Base-by-base conservation (phyloP, 64 coral and sea anemone genomes). In the Actinia tenebrosa region DNA sequence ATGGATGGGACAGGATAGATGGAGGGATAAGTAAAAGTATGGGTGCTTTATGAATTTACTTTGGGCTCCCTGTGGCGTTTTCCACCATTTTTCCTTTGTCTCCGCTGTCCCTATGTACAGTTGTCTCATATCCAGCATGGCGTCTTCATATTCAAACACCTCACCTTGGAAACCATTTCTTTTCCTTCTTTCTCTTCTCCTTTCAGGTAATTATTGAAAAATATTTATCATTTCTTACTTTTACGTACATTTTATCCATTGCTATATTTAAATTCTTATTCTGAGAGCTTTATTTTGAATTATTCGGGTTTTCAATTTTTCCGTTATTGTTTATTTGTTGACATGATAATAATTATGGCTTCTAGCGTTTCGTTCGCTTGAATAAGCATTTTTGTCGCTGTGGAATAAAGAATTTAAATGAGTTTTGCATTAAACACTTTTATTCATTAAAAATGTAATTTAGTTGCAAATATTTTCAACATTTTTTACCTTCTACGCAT, bases 281-380 rank as follows among this genome's bases (percentile, higher is more conserved):
- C 20, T 75, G 69, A 37, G 0, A 1, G 0, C 10, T 75, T 75
- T 11, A 30, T 75, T 75, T 75, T 75, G 6, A 75, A 75, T n/a
- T 37, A 75, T 75, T 42, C 25, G 69, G 30, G 25, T 43, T 75
- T 75, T 42, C 8, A 75, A 75, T 30, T 75, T 75, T 30, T 10
- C 69, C 69, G 69, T 75, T 75, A 75, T 30, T 75, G 27, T 75
- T 75, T 30, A 75, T 42, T 75, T 75, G 69, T 42, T 66, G 63
- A 3, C 42, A 4, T n/a, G 69, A 1, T 69, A 5, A 3, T n/a
- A 37, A 37, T 37, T 37, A 75, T 58, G 56, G 10, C 10, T 58
- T 58, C 56, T 58, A 75, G 27, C 14, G 42, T 30, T 75, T 61
- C 10, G 8, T 4, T 68, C 64, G 64, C 18, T n/a, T 69, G 20